Percentiles rank a stretch among this genome's conserved stretches.
Conservation (phyloP, 2,797 vertebrate genomes). For the Characodon lateralis region DNA sequence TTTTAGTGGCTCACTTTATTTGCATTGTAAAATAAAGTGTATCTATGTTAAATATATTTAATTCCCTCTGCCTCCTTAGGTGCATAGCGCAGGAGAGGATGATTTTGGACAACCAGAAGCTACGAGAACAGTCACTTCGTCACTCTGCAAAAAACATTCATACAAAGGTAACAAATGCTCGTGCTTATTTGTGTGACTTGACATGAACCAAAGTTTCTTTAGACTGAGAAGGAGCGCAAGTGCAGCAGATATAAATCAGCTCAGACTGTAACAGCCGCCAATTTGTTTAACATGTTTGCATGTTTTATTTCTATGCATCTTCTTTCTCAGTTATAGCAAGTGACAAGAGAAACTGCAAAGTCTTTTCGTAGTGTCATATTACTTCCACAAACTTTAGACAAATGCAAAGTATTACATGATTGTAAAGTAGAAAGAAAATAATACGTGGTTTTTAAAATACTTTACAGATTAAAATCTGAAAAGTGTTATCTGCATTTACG, state of each 20-base stretch:
- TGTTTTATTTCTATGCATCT: not conserved
- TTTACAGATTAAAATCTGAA: too few relatives aligned
- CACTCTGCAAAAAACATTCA: slow-evolving; percentile 37
- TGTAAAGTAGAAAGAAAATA: not conserved
- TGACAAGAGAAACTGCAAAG: not conserved
- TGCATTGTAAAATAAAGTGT: not conserved
- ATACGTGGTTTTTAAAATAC: not conserved
- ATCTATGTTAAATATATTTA: not conserved
- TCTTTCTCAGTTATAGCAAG: not conserved
- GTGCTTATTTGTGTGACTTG: not conserved
- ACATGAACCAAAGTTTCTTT: not conserved
- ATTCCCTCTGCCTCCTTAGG: slow-evolving; percentile 57
- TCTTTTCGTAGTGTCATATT: not conserved
- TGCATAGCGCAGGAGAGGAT: slow-evolving; percentile 81
- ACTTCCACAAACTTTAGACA: not conserved
- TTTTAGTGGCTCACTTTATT: not conserved
- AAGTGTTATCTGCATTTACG: too few relatives aligned
- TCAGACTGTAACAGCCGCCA: not conserved
- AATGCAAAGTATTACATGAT: not conserved
- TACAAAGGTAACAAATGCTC: slow-evolving; percentile 62
- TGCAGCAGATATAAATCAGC: not conserved
- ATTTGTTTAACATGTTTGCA: not conserved
- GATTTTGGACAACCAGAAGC: slow-evolving; percentile 65
- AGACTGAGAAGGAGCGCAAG: not conserved
- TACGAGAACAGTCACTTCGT: slow-evolving; percentile 26